A percentile compares a stretch with the other conserved stretches of the same genome.
These are phyloP conservation scores for Ceratitis capitata DNA, from an alignment of 1,140 invertebrate genomes.

Conservation along the genomic window DNA sequence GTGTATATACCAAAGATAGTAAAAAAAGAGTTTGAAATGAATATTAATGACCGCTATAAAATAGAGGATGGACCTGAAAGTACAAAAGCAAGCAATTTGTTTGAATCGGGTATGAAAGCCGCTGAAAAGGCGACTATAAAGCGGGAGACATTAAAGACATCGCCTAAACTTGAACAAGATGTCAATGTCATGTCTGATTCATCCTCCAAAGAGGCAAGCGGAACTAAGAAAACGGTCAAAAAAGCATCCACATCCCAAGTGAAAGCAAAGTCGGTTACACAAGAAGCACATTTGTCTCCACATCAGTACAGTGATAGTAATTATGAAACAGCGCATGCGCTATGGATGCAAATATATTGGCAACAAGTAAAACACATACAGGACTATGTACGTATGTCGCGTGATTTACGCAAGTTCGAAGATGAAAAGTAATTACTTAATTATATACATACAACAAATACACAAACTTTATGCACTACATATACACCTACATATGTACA, in stretches of 20 bases:
- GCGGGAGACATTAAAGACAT: neutral
- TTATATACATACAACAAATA: too few species aligned
- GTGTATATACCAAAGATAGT: too few species aligned
- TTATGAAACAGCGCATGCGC: slow-evolving; percentile 37
- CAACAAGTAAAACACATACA: slow-evolving; percentile 40
- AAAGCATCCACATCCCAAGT: neutral
- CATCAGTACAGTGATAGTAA: neutral
- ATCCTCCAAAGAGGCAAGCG: too few species aligned
- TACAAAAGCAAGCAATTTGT: neutral
- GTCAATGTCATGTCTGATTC: too few species aligned
- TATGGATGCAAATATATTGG: slow-evolving; percentile 42
- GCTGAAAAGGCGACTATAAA: neutral
- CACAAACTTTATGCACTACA: neutral
- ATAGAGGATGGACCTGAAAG: neutral
- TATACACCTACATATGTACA: neutral
- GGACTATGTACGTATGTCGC: slow-evolving; percentile 42
- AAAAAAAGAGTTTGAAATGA: too few species aligned
- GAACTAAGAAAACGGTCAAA: neutral
- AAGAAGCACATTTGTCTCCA: neutral
- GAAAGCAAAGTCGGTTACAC: neutral
- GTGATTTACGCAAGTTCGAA: neutral
- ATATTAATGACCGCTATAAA: neutral
- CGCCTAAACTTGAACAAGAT: too few species aligned
- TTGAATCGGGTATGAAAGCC: neutral
- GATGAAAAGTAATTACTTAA: neutral